These are phyloP conservation scores for Cosmia pyralina DNA, from an alignment of 2,888 invertebrate genomes.

Conservation along the genomic window DNA sequence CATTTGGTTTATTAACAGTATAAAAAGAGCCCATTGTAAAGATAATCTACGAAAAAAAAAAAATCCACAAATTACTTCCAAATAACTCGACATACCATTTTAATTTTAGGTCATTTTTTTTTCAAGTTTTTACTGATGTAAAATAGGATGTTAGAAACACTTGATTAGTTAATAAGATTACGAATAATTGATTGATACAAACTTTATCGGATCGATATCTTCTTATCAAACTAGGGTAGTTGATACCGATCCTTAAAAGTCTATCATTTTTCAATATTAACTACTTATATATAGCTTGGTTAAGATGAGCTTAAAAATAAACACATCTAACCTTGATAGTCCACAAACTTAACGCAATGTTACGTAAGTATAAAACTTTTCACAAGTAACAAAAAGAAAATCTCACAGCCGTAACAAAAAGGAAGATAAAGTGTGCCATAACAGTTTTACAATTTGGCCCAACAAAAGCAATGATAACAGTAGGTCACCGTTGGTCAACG, in stretches of 20 bases:
- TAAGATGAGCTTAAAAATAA: not conserved
- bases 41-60: too few relatives aligned
- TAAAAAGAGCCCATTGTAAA: too few relatives aligned
- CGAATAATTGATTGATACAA: not conserved
- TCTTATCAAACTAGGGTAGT: not conserved
- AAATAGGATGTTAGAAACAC: too few relatives aligned
- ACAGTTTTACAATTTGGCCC: constrained; percentile 65
- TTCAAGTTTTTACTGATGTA: not conserved
- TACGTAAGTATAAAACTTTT: constrained; percentile 12
- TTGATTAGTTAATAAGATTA: not conserved
- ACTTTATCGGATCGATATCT: not conserved
- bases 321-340: not conserved
- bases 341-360: constrained; percentile 11
- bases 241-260: not conserved
- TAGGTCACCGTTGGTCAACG: constrained; percentile 74
- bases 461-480: constrained; percentile 69
- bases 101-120: too few relatives aligned
- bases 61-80: too few relatives aligned
- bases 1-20: too few relatives aligned
- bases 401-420: constrained; percentile 44
- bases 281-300: not conserved
- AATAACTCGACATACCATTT: too few relatives aligned
- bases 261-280: not conserved
- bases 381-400: constrained; percentile 43
- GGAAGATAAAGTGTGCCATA: constrained; percentile 59